A percentile compares a stretch with the other conserved stretches of the same genome.
These are phyloP conservation scores for Mesoclemmys tuberculata DNA, from an alignment of 2,113 vertebrate species.

Conservation along the genomic window DNA sequence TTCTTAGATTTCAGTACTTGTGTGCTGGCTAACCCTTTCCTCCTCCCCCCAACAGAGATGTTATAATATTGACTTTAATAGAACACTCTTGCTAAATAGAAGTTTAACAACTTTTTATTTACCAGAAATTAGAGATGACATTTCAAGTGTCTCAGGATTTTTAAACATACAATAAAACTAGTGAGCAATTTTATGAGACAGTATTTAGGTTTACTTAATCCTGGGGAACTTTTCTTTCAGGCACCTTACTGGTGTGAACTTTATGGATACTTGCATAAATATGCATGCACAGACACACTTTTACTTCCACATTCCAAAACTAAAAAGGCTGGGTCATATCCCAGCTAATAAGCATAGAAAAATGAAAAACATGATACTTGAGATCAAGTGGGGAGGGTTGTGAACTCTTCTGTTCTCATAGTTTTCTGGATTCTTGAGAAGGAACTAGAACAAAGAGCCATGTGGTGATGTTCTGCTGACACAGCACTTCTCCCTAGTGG, in stretches of 20 bases:
- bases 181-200: neutral
- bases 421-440: neutral
- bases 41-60: neutral
- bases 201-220: neutral
- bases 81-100: neutral
- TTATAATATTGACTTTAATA: neutral
- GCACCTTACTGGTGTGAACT: neutral
- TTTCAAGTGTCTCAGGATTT: no score
- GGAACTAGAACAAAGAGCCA: neutral
- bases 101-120: neutral
- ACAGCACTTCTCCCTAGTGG: neutral
- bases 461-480: neutral
- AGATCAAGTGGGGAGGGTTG: neutral
- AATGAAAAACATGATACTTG: neutral
- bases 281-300: neutral
- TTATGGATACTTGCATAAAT: neutral
- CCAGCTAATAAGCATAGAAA: neutral
- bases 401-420: neutral
- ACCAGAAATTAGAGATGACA: neutral
- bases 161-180: neutral
- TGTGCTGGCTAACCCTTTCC: neutral
- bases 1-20: neutral
- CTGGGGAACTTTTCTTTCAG: neutral
- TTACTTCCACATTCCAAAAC: neutral
- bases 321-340: neutral